A percentile compares a stretch with the other conserved stretches of the same genome.
Conservation (phyloP, 2,113 vertebrate genomes). For the Aspiorhynchus laticeps region DNA sequence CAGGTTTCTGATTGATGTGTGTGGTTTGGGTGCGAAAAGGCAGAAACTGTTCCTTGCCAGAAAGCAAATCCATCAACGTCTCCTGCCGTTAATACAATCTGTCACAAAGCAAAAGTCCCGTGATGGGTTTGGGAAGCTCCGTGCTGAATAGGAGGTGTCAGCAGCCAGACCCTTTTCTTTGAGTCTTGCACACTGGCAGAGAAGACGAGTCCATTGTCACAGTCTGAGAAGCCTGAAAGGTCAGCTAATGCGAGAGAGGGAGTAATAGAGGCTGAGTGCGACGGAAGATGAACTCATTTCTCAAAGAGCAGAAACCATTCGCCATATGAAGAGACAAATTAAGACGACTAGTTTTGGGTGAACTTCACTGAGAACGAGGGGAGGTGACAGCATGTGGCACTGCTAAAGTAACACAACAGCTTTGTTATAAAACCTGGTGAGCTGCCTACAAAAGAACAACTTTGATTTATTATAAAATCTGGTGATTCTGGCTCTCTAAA, state of each 20-base stretch:
- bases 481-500: neutral
- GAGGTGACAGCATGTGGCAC: neutral
- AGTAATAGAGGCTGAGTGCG: slow-evolving; percentile 22
- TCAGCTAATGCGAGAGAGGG: slow-evolving; percentile 50
- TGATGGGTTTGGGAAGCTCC: slow-evolving; percentile 34
- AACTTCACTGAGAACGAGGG: neutral
- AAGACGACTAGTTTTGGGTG: neutral
- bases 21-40: slow-evolving; percentile 39
- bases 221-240: slow-evolving; percentile 50
- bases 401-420: neutral
- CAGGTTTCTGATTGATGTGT: slow-evolving; percentile 38
- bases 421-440: neutral
- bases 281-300: slow-evolving; percentile 37
- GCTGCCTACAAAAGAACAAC: neutral
- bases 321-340: slow-evolving; percentile 40
- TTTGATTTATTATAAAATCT: neutral
- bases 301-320: slow-evolving; percentile 26
- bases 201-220: slow-evolving; percentile 54
- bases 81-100: slow-evolving; percentile 47
- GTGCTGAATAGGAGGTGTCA: slow-evolving; percentile 56
- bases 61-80: slow-evolving; percentile 50
- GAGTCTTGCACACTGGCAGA: slow-evolving; percentile 35
- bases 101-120: slow-evolving; percentile 46
- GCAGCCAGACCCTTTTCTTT: slow-evolving; percentile 41
- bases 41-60: slow-evolving; percentile 27